These are phyloP conservation scores for Halichoeres trimaculatus DNA, from an alignment of 2,113 vertebrate genomes.

Conservation along the genomic window DNA sequence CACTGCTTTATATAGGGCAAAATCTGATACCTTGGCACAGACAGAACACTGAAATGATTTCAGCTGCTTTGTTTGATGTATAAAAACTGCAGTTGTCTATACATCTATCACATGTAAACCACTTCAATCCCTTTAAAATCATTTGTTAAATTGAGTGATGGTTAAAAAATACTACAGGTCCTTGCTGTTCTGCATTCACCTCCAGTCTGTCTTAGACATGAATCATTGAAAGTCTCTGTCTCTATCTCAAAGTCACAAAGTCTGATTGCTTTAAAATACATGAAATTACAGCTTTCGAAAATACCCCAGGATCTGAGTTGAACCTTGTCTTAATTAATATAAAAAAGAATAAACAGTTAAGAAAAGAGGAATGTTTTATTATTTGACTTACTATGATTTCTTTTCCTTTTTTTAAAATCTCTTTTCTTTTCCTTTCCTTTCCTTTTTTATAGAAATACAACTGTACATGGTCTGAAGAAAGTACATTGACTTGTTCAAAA, in stretches of 20 bases:
- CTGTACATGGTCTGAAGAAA: no score
- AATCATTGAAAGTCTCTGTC: slow-evolving; percentile 39
- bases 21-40: not conserved
- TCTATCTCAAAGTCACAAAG: slow-evolving; percentile 15
- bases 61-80: not conserved
- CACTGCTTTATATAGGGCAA: not conserved
- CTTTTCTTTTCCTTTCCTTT: no score
- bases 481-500: no score
- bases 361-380: no score
- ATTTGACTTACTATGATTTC: no score
- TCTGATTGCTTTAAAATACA: slow-evolving; percentile 24
- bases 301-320: not conserved
- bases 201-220: slow-evolving; percentile 19
- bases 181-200: not conserved
- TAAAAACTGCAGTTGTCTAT: not conserved
- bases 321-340: no score
- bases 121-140: not conserved
- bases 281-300: not conserved
- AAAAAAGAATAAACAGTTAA: no score
- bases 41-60: not conserved
- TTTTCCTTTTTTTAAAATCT: no score
- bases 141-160: slow-evolving; percentile 3
- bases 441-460: no score
- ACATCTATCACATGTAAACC: not conserved
- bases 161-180: slow-evolving; percentile 1